Evolutionary conservation across 2,888 invertebrate genomes (phyloP).

Genomic region (Beris chalybata): DNA sequence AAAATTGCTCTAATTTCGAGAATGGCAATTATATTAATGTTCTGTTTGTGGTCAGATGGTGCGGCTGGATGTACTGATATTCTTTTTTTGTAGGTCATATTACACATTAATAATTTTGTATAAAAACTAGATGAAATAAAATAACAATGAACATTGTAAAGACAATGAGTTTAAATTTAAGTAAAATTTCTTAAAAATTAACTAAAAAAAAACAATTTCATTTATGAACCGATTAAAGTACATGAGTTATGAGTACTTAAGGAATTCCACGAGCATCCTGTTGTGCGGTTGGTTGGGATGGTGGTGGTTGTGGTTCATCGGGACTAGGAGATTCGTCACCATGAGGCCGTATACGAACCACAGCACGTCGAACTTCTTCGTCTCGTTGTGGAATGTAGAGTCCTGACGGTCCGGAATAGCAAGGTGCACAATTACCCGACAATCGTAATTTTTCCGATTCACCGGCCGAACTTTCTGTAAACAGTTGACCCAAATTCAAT

Average conservation of each 20-base stretch:
- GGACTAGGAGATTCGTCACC: slow-evolving; percentile 70
- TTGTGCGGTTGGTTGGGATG: slow-evolving; percentile 49
- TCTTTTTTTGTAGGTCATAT: too few species aligned
- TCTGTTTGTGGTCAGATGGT: too few species aligned
- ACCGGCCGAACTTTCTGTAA: slow-evolving; percentile 64
- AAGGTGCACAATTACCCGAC: slow-evolving; percentile 57
- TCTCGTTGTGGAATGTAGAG: slow-evolving; percentile 56
- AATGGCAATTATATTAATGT: too few species aligned
- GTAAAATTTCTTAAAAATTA: background rate
- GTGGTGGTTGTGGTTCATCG: slow-evolving; percentile 67
- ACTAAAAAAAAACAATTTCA: background rate
- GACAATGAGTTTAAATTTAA: too few species aligned
- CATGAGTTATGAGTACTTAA: slow-evolving; percentile 47
- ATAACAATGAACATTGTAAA: too few species aligned
- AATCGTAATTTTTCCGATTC: slow-evolving; percentile 71
- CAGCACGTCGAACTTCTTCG: slow-evolving; percentile 62
- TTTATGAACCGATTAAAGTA: background rate
- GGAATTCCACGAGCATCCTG: slow-evolving; percentile 53
- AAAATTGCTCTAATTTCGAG: too few species aligned
- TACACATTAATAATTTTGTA: too few species aligned
- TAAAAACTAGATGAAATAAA: too few species aligned
- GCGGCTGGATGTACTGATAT: too few species aligned
- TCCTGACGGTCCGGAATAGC: slow-evolving; percentile 55
- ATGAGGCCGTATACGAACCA: slow-evolving; percentile 67
- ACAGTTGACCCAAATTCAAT: slow-evolving; percentile 78